Base-by-base conservation (phyloP, 2,797 vertebrate genomes). In the Nannoperca obscura region DNA sequence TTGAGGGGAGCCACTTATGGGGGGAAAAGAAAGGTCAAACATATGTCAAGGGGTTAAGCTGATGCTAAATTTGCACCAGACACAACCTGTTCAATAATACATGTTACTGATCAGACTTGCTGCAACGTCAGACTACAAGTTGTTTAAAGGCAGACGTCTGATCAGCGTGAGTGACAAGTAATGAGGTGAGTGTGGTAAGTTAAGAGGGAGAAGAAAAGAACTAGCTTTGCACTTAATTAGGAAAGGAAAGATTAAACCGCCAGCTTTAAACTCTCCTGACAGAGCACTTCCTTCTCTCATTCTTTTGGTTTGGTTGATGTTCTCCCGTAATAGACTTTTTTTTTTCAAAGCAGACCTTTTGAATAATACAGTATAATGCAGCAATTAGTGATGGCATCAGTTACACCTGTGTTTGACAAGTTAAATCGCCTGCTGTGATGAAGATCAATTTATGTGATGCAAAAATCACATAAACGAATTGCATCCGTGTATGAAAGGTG, bases 61-160 rank as follows among this genome's bases (percentile, higher is more conserved):
- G 67, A 53, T 61, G 60, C 68, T 40, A 34, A 42, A 83, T 81
- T 59, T 55, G 55, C n/a, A 44, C 52, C 80, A 88, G 80, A 85
- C 86, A 76, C 73, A 65, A 78, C 79, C 49, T 87, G 74, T 81
- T 87, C 52, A 89, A 89, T 90, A 79, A 90, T 86, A 81, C 81
- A 90, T 58, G 70, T 60, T 40, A 62, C 62, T 36, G 59, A 68
- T 74, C 71, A 78, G 70, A 67, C 71, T 30, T 9, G 38, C 72
- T 79, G 72, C 70, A 82, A 84, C 83, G 54, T 84, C 80, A 87
- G 72, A 85, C 72, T 24, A 32, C 50, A 63, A 73, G 63, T 49
- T 66, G 58, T 69, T 76, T 70, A 75, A 59, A 66, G 17, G 73
- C 58, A 38, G 78, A 83, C 66, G 13, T 77, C 78, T 57, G 67